These are phyloP conservation scores for Nyctibius bracteatus DNA, from an alignment of 2,113 vertebrate species.

Conservation along the genomic window DNA sequence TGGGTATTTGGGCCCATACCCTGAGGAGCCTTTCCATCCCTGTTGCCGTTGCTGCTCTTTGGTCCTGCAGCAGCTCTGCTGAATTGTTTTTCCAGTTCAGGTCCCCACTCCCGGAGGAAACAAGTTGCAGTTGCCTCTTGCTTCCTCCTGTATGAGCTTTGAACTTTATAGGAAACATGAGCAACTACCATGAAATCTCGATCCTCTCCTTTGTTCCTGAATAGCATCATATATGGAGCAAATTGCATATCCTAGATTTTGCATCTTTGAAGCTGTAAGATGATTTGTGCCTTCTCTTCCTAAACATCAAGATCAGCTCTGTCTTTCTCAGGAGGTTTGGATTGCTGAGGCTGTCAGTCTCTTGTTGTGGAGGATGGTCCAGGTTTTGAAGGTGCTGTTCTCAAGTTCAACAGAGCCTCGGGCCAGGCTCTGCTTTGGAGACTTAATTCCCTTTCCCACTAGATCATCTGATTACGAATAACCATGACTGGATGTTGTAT, in stretches of 20 bases:
- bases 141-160: background rate
- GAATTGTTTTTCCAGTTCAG: background rate
- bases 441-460: slow-evolving; percentile 24
- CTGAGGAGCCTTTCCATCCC: background rate
- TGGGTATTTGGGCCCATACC: background rate
- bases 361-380: background rate
- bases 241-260: background rate
- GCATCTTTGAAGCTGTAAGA: background rate
- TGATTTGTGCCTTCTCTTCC: background rate
- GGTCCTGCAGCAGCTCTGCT: background rate
- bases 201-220: background rate
- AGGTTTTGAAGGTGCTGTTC: background rate
- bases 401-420: background rate
- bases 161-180: background rate
- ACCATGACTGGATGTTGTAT: slow-evolving; percentile 37
- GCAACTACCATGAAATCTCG: background rate
- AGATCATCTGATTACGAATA: slow-evolving; percentile 3
- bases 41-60: background rate
- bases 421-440: background rate
- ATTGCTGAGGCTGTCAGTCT: background rate
- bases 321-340: background rate
- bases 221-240: background rate
- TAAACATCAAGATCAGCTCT: background rate
- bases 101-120: background rate
- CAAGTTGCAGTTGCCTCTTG: background rate